Conservation (phyloP, 2,888 invertebrate genomes). For the Cephonodes hylas region DNA sequence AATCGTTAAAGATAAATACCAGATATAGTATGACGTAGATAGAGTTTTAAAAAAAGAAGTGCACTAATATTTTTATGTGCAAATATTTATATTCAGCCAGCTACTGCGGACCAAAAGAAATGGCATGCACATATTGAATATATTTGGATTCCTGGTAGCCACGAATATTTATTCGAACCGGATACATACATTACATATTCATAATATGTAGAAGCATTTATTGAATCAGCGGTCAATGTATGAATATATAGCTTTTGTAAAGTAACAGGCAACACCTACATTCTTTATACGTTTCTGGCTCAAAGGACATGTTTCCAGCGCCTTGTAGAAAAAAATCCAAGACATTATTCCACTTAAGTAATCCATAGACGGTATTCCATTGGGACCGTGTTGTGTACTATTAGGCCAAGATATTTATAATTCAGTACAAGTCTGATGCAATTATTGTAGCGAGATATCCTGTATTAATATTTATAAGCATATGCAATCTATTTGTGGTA, state of each 20-base stretch:
- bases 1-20: background rate
- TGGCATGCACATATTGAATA: conserved; percentile 9
- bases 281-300: background rate
- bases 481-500: conserved; percentile 7
- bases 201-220: conserved; percentile 8
- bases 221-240: background rate
- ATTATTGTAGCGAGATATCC: conserved; percentile 33
- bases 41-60: background rate
- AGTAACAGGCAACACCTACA: background rate
- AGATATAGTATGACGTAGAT: background rate
- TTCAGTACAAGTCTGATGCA: conserved; percentile 38
- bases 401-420: conserved; percentile 40
- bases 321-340: background rate
- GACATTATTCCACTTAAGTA: conserved; percentile 14
- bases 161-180: conserved; percentile 13
- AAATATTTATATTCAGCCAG: background rate
- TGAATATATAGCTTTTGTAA: conserved; percentile 4
- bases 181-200: conserved; percentile 12
- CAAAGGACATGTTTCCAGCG: background rate
- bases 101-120: conserved; percentile 1
- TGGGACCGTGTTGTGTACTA: conserved; percentile 31
- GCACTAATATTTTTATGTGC: background rate
- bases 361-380: conserved; percentile 38
- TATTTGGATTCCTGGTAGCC: conserved; percentile 6
- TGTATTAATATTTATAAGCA: conserved; percentile 24